Percentiles rank a stretch among this genome's conserved stretches.
These are phyloP conservation scores for Bubo blakistoni DNA, from an alignment of 2,113 vertebrate genomes.

Conservation along the genomic window DNA sequence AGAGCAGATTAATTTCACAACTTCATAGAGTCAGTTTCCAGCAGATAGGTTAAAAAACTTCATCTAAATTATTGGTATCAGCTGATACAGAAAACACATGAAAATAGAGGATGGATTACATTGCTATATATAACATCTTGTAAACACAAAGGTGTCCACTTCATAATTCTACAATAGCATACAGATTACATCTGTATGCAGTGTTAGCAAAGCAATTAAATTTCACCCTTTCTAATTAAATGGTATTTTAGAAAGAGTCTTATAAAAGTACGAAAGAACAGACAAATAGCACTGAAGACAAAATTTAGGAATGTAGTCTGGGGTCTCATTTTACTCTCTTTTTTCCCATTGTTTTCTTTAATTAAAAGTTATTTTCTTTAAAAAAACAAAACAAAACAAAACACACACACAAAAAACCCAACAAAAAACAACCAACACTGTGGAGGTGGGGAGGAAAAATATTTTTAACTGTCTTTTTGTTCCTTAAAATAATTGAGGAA, in stretches of 20 bases:
- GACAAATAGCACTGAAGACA: background rate
- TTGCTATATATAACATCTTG: background rate
- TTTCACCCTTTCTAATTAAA: background rate
- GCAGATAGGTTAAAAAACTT: background rate
- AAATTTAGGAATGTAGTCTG: background rate
- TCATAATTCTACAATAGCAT: background rate
- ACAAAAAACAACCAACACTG: background rate
- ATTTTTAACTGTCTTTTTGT: background rate
- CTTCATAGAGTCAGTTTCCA: conserved; percentile 9
- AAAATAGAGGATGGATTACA: background rate
- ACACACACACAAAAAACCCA: background rate
- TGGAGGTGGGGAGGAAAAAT: background rate
- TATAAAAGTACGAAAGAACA: background rate
- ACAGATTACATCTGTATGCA: background rate
- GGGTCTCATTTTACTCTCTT: background rate
- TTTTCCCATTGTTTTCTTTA: background rate
- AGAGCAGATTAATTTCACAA: background rate
- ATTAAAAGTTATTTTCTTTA: background rate
- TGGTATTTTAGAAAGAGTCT: background rate
- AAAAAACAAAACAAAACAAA: background rate
- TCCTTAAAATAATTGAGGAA: background rate
- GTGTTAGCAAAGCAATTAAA: background rate
- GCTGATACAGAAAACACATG: background rate
- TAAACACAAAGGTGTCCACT: background rate
- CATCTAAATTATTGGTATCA: background rate